Evolutionary conservation across 2,888 invertebrate species (phyloP), one percentile per base, ranked within the genome.

Genomic region (Helleia helle): DNA sequence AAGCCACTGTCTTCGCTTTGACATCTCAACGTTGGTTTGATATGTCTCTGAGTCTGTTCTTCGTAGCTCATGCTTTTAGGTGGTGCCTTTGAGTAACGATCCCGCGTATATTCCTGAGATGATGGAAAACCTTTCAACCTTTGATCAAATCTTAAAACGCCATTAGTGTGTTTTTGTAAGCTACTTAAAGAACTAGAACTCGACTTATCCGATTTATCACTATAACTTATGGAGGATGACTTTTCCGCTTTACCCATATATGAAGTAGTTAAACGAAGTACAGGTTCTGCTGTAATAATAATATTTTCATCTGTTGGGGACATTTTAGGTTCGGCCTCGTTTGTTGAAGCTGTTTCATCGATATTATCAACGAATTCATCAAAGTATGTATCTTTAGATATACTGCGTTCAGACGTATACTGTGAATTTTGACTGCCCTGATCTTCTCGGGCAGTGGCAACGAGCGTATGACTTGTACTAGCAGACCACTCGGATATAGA

Each of bases 401-500:
- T 34, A 34, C 7, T 34, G 8, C 34, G 18, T 18, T 34, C 34
- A 11, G 17, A 18, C 11, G 12, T 29, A 29, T 29, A 7, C 12
- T 34, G 17, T 8, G 34, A 34, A 22, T 22, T 34, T 12, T 34
- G 34, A 25, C 40, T 40, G 14, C 60, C 58, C 60, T 74, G 64
- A 61, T 81, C 76, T 65, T 84, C 76, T 44, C 86, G 85, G 8
- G 86, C 76, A 24, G 90, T 89, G 7, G 89, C 90, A 30, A 92
- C 87, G 5, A 93, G 83, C 0, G 92, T 92, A 42, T 92, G 91
- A 55, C 92, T 93, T 12, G 91, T 91, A 49, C 93, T 93, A 1
- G 91, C 92, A 0, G 93, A 93, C 93, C 93, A 93, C 52, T 93
- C 93, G 0, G 93, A 93, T 54, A 93, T 91, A 1, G 93, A 93